Evolutionary conservation across 2,113 vertebrate genomes (phyloP).

Genomic region (Crotalus helleri): DNA sequence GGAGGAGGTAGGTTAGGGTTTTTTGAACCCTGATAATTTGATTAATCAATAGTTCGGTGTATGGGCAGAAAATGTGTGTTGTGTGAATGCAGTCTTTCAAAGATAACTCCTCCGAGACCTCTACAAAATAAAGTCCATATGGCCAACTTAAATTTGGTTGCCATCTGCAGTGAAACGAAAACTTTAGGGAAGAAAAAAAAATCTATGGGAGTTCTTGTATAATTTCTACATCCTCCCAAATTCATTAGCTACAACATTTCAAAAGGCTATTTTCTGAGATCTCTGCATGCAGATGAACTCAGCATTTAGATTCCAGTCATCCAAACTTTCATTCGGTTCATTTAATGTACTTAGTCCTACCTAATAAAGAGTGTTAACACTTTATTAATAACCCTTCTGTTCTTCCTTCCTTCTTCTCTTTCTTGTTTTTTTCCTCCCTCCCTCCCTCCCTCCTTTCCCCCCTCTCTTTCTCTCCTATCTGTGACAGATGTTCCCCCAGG

Average conservation of each 20-base stretch:
- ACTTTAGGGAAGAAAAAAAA: not conserved
- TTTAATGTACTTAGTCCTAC: not conserved
- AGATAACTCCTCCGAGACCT: not conserved
- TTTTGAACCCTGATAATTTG: not conserved
- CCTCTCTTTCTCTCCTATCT: not conserved
- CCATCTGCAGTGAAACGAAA: not conserved
- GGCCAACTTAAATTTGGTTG: not conserved
- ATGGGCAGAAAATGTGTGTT: not conserved
- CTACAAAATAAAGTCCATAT: not conserved
- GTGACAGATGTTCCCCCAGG: not conserved
- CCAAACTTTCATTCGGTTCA: not conserved
- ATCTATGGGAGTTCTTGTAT: not conserved
- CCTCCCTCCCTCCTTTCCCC: not conserved
- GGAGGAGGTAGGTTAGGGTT: not conserved
- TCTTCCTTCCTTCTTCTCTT: not conserved
- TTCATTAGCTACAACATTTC: not conserved
- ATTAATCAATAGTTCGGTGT: not conserved
- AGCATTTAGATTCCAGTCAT: not conserved
- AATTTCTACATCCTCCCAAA: not conserved
- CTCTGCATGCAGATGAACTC: not conserved
- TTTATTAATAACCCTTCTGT: not conserved
- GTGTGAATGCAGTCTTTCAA: not conserved
- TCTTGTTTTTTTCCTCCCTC: not conserved
- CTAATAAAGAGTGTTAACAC: not conserved
- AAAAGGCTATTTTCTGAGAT: not conserved